A percentile compares a stretch with the other conserved stretches of the same genome.
phyloP scores from a whole-genome alignment of 2,888 invertebrate genomes.

The Schrankia costaestrigalis region DNA sequence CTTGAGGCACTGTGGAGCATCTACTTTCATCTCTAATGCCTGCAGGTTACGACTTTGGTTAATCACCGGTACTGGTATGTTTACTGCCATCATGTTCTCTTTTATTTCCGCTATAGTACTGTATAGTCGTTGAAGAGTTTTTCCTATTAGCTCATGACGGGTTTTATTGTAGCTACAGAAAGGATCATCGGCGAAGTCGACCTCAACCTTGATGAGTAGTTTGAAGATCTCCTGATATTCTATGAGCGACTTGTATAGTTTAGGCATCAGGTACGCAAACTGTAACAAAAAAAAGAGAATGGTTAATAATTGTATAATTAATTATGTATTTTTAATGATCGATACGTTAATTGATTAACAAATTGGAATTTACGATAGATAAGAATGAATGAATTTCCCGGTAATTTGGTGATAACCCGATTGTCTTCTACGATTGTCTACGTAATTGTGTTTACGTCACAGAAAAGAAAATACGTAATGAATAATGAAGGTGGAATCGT shows the following conservation, averaged over 20 bases:
- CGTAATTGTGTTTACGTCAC: slow-evolving; percentile 26
- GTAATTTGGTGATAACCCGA: slow-evolving; percentile 19
- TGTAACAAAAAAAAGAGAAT: slow-evolving; percentile 65
- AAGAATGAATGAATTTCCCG: slow-evolving; percentile 20
- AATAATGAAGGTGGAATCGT: slow-evolving; percentile 13
- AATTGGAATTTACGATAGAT: slow-evolving; percentile 22
- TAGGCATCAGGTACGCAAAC: slow-evolving; percentile 79
- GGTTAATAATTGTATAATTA: slow-evolving; percentile 8
- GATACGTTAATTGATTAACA: slow-evolving; percentile 6
- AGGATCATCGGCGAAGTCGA: slow-evolving; percentile 64
- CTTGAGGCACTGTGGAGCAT: slow-evolving; percentile 77
- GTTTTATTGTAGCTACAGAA: slow-evolving; percentile 66
- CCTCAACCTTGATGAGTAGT: slow-evolving; percentile 52
- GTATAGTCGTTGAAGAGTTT: slow-evolving; percentile 66
- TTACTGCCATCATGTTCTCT: slow-evolving; percentile 62
- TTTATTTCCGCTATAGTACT: slow-evolving; percentile 81
- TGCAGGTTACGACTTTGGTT: slow-evolving; percentile 63
- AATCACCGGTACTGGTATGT: slow-evolving; percentile 53
- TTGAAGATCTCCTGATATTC: slow-evolving; percentile 64
- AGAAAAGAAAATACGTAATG: slow-evolving; percentile 11
- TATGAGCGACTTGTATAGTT: slow-evolving; percentile 74
- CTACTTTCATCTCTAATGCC: slow-evolving; percentile 58
- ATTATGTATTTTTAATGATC: slow-evolving; percentile 9
- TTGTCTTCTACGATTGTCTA: slow-evolving; percentile 16
- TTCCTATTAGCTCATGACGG: slow-evolving; percentile 59